Evolutionary conservation across 2,113 vertebrate species (phyloP).

Genomic region (Pycnonotus jocosus): DNA sequence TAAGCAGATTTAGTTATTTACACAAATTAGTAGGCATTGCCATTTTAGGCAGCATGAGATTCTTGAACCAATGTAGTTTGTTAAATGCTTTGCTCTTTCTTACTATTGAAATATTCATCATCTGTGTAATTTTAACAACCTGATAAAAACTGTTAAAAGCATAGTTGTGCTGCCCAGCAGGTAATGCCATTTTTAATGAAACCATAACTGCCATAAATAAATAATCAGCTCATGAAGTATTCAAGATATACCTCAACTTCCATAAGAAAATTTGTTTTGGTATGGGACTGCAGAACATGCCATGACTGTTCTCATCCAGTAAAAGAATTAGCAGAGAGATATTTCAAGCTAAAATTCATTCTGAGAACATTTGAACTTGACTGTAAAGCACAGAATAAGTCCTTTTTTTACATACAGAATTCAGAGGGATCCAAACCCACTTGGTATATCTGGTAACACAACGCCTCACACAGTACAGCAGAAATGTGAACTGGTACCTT

Average conservation of each 20-base stretch:
- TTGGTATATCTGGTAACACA: not conserved
- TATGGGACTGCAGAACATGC: not conserved
- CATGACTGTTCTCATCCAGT: not conserved
- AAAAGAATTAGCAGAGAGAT: not conserved
- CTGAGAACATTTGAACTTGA: not conserved
- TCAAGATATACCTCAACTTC: constrained; percentile 49
- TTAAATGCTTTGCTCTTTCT: constrained; percentile 67
- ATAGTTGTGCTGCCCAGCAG: constrained; percentile 70
- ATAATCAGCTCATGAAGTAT: constrained; percentile 68
- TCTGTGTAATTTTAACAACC: constrained; percentile 70
- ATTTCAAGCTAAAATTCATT: not conserved
- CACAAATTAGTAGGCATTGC: constrained; percentile 43
- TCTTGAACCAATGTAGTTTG: constrained; percentile 36
- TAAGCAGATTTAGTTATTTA: constrained; percentile 26
- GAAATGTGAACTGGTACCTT: not conserved
- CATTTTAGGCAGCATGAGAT: constrained; percentile 34
- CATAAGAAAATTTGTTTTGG: constrained; percentile 5
- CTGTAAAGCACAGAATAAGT: not conserved
- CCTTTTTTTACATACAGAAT: not conserved
- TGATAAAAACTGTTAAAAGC: constrained; percentile 79
- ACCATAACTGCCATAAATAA: constrained; percentile 72
- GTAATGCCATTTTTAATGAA: constrained; percentile 75
- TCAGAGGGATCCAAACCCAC: not conserved
- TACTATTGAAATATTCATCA: constrained; percentile 77
- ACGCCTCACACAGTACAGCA: not conserved